A percentile compares a stretch with the other conserved stretches of the same genome.
phyloP scores from a whole-genome alignment of 2,888 invertebrate species.

The Muschampia staudingeri region DNA sequence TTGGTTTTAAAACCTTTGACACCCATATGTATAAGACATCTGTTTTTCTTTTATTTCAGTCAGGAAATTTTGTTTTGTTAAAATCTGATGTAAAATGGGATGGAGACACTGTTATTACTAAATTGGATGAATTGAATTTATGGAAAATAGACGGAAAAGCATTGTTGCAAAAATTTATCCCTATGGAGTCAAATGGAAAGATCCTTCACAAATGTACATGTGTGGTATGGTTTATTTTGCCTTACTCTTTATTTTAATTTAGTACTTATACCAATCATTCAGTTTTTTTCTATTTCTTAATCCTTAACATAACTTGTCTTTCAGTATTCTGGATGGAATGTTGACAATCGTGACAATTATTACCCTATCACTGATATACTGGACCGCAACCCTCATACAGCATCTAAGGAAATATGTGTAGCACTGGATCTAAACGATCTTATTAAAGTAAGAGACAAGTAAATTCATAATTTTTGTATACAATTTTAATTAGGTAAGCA shows the following conservation, averaged over 20 bases:
- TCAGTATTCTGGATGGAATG: conserved; percentile 92
- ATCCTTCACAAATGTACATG: conserved; percentile 92
- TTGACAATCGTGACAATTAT: conserved; percentile 91
- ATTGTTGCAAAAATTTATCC: conserved; percentile 93
- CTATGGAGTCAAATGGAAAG: conserved; percentile 91
- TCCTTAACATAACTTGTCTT: conserved; percentile 68
- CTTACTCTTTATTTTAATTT: neutral
- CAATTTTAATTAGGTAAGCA: conserved; percentile 87
- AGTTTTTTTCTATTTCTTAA: neutral
- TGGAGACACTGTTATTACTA: conserved; percentile 90
- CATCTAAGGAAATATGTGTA: conserved; percentile 91
- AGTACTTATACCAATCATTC: neutral
- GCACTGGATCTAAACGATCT: conserved; percentile 90
- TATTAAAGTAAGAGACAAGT: conserved; percentile 90
- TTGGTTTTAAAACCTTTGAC: no score
- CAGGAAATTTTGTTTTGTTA: conserved; percentile 93
- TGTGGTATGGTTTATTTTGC: conserved; percentile 85
- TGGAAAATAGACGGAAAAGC: conserved; percentile 94
- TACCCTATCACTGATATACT: conserved; percentile 91
- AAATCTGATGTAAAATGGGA: conserved; percentile 92
- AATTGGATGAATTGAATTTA: conserved; percentile 91
- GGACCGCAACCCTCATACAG: conserved; percentile 89
- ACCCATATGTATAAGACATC: neutral
- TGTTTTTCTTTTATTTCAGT: conserved; percentile 79
- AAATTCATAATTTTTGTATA: conserved; percentile 82